Conservation (phyloP, 2,113 vertebrate genomes). For the Trinectes maculatus region DNA sequence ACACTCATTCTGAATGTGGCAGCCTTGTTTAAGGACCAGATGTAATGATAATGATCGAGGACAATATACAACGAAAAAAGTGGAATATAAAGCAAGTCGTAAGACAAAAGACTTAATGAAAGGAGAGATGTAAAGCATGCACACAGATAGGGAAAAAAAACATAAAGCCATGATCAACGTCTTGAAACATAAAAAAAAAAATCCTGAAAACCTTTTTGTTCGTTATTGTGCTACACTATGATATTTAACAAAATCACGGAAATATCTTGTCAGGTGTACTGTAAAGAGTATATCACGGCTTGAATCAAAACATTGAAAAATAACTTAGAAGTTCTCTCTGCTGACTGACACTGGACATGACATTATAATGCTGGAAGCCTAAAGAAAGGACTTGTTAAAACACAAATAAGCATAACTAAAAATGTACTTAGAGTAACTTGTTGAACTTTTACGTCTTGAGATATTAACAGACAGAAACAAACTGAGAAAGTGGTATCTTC, state of each 20-base stretch:
- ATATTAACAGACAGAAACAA: constrained; percentile 70
- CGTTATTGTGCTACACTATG: constrained; percentile 81
- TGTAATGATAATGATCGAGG: constrained; percentile 87
- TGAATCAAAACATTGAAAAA: constrained; percentile 75
- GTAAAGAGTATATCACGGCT: constrained; percentile 73
- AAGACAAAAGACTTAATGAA: constrained; percentile 72
- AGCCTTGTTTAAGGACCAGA: constrained; percentile 81
- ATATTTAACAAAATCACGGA: constrained; percentile 80
- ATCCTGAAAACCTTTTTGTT: constrained; percentile 76
- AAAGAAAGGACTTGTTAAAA: constrained; percentile 86
- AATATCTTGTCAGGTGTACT: constrained; percentile 75
- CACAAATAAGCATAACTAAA: constrained; percentile 83
- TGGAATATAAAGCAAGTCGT: constrained; percentile 80
- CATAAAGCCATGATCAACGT: constrained; percentile 79
- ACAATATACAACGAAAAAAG: constrained; percentile 87
- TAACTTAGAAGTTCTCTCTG: constrained; percentile 83
- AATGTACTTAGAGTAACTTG: constrained; percentile 71
- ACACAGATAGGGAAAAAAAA: constrained; percentile 65
- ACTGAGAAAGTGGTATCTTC: constrained; percentile 65
- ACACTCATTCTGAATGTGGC: constrained; percentile 74
- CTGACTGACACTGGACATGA: constrained; percentile 81
- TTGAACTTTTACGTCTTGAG: constrained; percentile 53
- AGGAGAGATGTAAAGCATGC: constrained; percentile 70
- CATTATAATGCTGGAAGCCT: constrained; percentile 87
- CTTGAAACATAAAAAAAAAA: constrained; percentile 71